Percentiles rank a stretch among this genome's conserved stretches.
These are phyloP conservation scores for Ichneumoninae sp. DNA, from an alignment of 2,888 invertebrate genomes.

Conservation along the genomic window DNA sequence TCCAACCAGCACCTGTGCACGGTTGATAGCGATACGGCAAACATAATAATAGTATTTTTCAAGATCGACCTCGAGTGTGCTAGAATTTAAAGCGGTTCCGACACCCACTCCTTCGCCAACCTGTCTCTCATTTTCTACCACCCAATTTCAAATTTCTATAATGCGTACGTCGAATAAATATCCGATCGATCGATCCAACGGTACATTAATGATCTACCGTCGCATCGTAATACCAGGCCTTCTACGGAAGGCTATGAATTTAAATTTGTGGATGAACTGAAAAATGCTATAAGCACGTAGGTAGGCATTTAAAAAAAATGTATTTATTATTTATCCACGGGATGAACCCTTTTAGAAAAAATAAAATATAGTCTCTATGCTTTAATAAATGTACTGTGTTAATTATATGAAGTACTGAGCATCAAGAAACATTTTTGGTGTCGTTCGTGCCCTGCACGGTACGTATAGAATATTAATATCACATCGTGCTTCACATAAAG, in stretches of 20 bases:
- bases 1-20: constrained; percentile 58
- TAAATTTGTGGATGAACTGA: not conserved
- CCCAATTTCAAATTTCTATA: not conserved
- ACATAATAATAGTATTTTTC: constrained; percentile 65
- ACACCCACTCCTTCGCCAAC: constrained; percentile 11
- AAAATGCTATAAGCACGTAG: too few relatives aligned
- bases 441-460: too few relatives aligned
- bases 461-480: too few relatives aligned
- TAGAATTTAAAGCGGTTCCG: constrained; percentile 13
- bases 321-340: too few relatives aligned
- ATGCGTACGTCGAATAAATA: not conserved
- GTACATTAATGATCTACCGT: not conserved
- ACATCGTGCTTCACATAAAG: too few relatives aligned
- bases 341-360: too few relatives aligned
- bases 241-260: not conserved
- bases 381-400: too few relatives aligned
- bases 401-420: too few relatives aligned
- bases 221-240: not conserved
- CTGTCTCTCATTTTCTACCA: constrained; percentile 7
- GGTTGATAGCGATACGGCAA: constrained; percentile 36
- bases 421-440: too few relatives aligned
- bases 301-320: too few relatives aligned
- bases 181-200: not conserved
- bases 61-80: constrained; percentile 42
- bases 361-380: too few relatives aligned